A percentile compares a stretch with the other conserved stretches of the same genome.
Evolutionary conservation across 2,113 vertebrate species (phyloP).

Genomic region (Merops nubicus): DNA sequence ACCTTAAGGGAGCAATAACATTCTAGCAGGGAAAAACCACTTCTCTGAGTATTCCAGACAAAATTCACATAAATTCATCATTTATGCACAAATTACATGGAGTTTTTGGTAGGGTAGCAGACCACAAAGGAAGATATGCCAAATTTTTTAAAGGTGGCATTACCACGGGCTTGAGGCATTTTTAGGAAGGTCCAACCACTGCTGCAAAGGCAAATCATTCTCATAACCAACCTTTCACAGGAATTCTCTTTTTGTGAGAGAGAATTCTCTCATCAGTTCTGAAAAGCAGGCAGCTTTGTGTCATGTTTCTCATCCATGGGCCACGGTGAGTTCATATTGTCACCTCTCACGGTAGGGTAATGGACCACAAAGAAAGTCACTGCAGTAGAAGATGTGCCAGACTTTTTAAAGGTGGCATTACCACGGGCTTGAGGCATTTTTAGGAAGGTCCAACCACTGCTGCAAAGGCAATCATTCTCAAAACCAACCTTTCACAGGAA

Average conservation of each 20-base stretch:
- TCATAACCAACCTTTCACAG: neutral
- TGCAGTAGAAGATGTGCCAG: neutral
- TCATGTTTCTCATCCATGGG: neutral
- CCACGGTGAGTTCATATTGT: neutral
- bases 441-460: neutral
- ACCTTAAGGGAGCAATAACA: neutral
- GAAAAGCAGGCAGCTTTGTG: neutral
- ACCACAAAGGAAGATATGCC: neutral
- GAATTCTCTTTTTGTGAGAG: neutral
- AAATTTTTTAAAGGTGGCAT: neutral
- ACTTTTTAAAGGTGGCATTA: neutral
- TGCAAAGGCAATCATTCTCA: neutral
- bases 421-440: neutral
- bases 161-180: neutral
- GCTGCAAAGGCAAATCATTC: neutral
- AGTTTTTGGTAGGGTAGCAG: neutral
- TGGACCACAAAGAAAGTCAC: neutral
- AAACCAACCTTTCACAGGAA: neutral
- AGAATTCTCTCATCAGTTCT: neutral
- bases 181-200: neutral
- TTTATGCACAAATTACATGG: neutral
- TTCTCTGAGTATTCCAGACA: neutral
- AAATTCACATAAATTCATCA: neutral
- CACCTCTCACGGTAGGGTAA: neutral
- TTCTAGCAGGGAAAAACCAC: neutral